Percentiles rank a stretch among this genome's conserved stretches.
Conservation (phyloP, 2,888 invertebrate genomes). For the Cremastinae sp. region DNA sequence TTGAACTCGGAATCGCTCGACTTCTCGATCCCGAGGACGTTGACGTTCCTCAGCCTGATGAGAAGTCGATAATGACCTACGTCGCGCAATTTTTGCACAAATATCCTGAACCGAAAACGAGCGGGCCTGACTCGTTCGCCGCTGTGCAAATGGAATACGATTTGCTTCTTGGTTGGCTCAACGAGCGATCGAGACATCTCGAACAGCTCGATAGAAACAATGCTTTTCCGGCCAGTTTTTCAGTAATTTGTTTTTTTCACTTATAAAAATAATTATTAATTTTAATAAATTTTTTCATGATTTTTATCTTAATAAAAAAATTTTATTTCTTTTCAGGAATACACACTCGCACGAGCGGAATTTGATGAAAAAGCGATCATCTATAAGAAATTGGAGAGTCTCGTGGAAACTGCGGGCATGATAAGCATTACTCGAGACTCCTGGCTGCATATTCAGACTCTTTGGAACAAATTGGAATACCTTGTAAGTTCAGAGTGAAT, state of each 20-base stretch:
- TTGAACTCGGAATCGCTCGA: conserved; percentile 93
- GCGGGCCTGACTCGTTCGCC: conserved; percentile 87
- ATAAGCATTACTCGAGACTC: conserved; percentile 91
- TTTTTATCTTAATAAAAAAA: neutral
- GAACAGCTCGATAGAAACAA: conserved; percentile 89
- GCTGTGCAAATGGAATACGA: conserved; percentile 91
- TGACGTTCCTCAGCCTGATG: conserved; percentile 97
- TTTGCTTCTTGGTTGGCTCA: conserved; percentile 90
- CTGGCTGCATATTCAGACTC: conserved; percentile 90
- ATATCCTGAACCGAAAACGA: conserved; percentile 92
- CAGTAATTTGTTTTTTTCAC: too few species aligned
- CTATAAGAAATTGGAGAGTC: conserved; percentile 89
- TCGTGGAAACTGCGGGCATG: conserved; percentile 90
- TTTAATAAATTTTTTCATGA: conserved; percentile 21
- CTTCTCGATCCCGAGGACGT: conserved; percentile 97
- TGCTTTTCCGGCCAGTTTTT: conserved; percentile 88
- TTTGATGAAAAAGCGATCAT: conserved; percentile 86
- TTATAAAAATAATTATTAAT: conserved; percentile 6
- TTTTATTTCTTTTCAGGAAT: conserved; percentile 82
- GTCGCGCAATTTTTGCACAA: conserved; percentile 98
- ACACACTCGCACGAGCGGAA: conserved; percentile 88
- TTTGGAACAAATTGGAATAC: conserved; percentile 90
- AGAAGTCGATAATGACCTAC: conserved; percentile 99
- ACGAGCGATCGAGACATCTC: conserved; percentile 88
- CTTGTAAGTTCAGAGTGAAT: conserved; percentile 77